Evolutionary conservation across 2,113 vertebrate species (phyloP).

Genomic region (Dendropsophus ebraccatus): DNA sequence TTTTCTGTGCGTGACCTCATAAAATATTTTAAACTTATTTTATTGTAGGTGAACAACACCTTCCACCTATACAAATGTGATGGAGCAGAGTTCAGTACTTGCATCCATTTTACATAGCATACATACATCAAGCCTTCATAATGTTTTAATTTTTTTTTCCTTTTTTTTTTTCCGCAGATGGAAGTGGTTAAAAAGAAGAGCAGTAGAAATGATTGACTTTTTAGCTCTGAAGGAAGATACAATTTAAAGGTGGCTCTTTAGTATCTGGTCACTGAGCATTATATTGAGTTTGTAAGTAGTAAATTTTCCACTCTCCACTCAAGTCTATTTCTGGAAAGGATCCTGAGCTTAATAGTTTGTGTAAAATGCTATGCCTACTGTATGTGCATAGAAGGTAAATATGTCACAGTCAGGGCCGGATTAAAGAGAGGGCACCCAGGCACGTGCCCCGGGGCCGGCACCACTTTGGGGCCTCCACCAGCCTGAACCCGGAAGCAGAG

Average conservation of each 20-base stretch:
- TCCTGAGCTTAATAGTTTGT: background rate
- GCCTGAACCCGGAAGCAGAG: too few relatives aligned
- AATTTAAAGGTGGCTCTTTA: background rate
- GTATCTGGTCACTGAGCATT: background rate
- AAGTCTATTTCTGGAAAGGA: background rate
- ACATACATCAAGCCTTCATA: constrained; percentile 10
- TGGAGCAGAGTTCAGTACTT: background rate
- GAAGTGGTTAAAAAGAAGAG: background rate
- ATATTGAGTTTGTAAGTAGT: constrained; percentile 1
- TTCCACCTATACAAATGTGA: constrained; percentile 43
- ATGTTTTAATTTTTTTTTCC: too few relatives aligned
- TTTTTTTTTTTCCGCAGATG: background rate
- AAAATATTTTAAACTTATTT: constrained; percentile 78
- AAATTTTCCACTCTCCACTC: background rate
- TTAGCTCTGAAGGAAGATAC: background rate
- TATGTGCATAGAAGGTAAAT: background rate
- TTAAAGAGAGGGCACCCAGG: too few relatives aligned
- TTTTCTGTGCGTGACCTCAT: constrained; percentile 77
- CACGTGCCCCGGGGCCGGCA: too few relatives aligned
- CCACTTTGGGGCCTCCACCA: too few relatives aligned
- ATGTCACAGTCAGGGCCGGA: too few relatives aligned
- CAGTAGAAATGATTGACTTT: background rate
- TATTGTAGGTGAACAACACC: constrained; percentile 68
- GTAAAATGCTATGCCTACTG: background rate
- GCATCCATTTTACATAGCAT: constrained; percentile 44